phyloP scores from a whole-genome alignment of 2,797 vertebrate species.

The Sebastes itinus region DNA sequence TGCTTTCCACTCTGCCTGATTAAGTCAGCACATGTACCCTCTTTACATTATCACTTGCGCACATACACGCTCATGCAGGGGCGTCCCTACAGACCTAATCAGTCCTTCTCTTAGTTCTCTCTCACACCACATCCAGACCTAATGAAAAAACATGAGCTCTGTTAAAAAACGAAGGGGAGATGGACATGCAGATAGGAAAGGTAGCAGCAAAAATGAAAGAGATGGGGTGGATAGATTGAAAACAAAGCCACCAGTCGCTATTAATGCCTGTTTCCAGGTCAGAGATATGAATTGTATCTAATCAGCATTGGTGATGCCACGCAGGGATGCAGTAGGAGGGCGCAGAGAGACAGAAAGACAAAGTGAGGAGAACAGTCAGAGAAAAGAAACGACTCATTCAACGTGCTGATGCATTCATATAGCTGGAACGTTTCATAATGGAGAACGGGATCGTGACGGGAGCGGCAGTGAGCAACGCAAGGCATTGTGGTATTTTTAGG shows the following conservation, averaged over 20 bases:
- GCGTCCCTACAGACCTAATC: constrained; percentile 66
- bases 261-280: neutral
- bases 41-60: constrained; percentile 61
- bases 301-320: constrained; percentile 3
- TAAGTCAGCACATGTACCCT: constrained; percentile 72
- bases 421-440: constrained; percentile 2
- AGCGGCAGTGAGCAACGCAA: neutral
- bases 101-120: constrained; percentile 48
- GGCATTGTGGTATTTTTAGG: neutral
- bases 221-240: neutral
- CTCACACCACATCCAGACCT: constrained; percentile 48
- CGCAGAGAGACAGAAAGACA: neutral
- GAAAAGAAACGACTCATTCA: neutral
- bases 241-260: constrained; percentile 9
- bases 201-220: constrained; percentile 7
- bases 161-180: constrained; percentile 27
- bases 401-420: constrained; percentile 7
- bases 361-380: neutral
- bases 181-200: constrained; percentile 15
- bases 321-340: neutral
- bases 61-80: constrained; percentile 13
- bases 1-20: constrained; percentile 68
- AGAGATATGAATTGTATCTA: constrained; percentile 20
- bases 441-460: neutral
- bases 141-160: constrained; percentile 73